Conservation (phyloP, 2,888 invertebrate species). For the Notodonta ziczac region DNA sequence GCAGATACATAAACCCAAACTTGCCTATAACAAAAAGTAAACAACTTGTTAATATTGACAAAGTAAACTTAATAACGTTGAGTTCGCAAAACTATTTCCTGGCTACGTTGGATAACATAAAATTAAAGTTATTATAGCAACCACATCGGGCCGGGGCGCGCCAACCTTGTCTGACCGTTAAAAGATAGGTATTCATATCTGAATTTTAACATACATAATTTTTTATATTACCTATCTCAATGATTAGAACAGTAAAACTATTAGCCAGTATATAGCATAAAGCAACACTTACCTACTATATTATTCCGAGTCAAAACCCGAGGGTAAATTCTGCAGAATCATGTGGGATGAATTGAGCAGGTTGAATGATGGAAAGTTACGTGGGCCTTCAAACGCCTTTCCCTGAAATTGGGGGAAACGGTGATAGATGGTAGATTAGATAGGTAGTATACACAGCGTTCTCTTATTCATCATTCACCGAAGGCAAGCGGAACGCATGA, state of each 20-base stretch:
- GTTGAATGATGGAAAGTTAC: background rate
- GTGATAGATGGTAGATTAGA: background rate
- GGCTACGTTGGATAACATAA: conserved; percentile 13
- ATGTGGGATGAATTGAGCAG: background rate
- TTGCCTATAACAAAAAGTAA: conserved; percentile 21
- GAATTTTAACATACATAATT: too few relatives aligned
- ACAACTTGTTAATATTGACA: conserved; percentile 11
- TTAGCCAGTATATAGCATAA: too few relatives aligned
- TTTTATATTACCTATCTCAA: too few relatives aligned
- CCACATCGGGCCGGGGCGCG: background rate
- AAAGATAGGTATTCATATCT: too few relatives aligned
- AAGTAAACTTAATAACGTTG: conserved; percentile 13
- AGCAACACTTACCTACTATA: too few relatives aligned
- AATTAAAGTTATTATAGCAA: conserved; percentile 16
- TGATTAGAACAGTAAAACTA: too few relatives aligned
- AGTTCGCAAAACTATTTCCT: conserved; percentile 13
- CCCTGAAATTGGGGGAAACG: background rate
- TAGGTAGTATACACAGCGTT: background rate
- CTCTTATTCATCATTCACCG: too few relatives aligned
- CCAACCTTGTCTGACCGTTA: background rate
- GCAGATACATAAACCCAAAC: conserved; percentile 16
- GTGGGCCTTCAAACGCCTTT: background rate
- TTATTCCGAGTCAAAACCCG: background rate
- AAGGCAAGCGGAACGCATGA: background rate
- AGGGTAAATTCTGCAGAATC: background rate